These are phyloP conservation scores for Campylorhamphus procurvoides DNA, from an alignment of 2,113 vertebrate species.

Conservation along the genomic window DNA sequence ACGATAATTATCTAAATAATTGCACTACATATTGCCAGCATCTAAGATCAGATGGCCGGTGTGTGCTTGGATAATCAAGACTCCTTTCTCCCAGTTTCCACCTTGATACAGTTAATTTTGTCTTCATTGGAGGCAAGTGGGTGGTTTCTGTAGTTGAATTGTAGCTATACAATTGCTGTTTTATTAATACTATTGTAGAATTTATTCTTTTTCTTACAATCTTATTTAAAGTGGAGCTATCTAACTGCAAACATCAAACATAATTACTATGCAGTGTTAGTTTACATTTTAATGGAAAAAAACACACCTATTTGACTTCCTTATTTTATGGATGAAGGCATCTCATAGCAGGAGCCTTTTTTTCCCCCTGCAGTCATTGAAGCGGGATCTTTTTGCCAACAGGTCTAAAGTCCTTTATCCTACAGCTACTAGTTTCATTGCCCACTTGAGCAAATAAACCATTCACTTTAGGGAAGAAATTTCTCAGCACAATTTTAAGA, in stretches of 20 bases:
- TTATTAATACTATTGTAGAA: neutral
- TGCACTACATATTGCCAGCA: neutral
- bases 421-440: neutral
- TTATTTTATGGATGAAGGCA: neutral
- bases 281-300: neutral
- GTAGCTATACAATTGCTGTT: neutral
- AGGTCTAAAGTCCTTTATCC: neutral
- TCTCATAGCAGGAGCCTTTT: neutral
- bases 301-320: neutral
- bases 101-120: neutral
- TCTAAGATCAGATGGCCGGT: slow-evolving; percentile 14
- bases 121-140: neutral
- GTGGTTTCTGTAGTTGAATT: neutral
- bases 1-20: slow-evolving; percentile 40
- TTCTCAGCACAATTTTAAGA: neutral
- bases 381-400: neutral
- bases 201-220: neutral
- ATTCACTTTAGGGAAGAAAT: neutral
- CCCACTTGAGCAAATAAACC: neutral
- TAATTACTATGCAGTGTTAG: neutral
- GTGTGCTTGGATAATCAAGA: slow-evolving; percentile 21
- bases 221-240: neutral
- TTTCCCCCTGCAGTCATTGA: fast-evolving
- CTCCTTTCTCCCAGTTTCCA: neutral
- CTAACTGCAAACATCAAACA: neutral